phyloP scores from a whole-genome alignment of 1,140 invertebrate genomes.

The Drosophila albomicans region DNA sequence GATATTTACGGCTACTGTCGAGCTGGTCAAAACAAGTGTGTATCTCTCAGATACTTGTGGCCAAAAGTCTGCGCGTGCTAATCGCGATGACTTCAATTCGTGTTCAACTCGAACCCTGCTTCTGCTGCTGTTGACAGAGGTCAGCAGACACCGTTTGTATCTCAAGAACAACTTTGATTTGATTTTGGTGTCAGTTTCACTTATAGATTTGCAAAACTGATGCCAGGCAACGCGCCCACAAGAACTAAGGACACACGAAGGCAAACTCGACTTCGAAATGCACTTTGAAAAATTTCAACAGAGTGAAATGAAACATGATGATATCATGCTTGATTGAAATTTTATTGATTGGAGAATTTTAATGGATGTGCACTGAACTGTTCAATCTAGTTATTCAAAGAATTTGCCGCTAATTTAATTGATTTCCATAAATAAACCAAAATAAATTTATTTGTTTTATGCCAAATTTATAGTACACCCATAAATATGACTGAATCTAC shows the following conservation, averaged over 20 bases:
- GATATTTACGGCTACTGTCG: constrained; percentile 44
- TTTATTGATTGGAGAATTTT: constrained; percentile 3
- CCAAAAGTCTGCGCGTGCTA: constrained; percentile 53
- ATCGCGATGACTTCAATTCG: constrained; percentile 75
- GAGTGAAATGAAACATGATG: not conserved
- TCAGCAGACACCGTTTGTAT: constrained; percentile 57
- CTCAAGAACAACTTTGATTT: constrained; percentile 54
- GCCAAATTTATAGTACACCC: not conserved
- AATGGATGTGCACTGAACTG: not conserved
- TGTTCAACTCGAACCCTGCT: constrained; percentile 44
- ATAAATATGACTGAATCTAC: not conserved
- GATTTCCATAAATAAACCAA: not conserved
- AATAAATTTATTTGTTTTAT: not conserved
- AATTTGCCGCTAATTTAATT: constrained; percentile 10
- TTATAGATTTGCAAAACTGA: constrained; percentile 21
- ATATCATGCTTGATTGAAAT: constrained; percentile 1
- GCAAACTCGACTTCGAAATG: constrained; percentile 27
- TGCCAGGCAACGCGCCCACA: constrained; percentile 2
- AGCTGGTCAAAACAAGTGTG: not conserved
- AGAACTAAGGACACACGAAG: not conserved
- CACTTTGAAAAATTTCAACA: constrained; percentile 4
- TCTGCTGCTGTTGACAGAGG: constrained; percentile 54
- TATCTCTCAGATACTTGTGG: constrained; percentile 56
- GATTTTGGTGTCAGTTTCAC: constrained; percentile 11
- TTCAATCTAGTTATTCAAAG: constrained; percentile 4